Evolutionary conservation across 2,888 invertebrate genomes (phyloP).

Genomic region (Troilus luridus): DNA sequence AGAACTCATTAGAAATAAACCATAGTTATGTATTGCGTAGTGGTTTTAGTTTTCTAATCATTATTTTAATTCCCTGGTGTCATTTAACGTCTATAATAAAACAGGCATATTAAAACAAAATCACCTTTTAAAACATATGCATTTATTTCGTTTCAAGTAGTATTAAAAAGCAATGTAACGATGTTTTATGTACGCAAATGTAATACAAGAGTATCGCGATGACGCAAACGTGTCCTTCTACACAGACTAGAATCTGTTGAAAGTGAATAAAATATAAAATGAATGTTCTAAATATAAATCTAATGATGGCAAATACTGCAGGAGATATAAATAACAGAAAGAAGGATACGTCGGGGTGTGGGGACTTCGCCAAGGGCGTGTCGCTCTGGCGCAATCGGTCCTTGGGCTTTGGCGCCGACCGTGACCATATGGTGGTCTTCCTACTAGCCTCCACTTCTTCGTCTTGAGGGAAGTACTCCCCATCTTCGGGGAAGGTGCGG

Average conservation of each 20-base stretch:
- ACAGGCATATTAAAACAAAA: background rate
- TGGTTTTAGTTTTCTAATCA: too few species aligned
- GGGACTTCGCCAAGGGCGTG: slow-evolving; percentile 10
- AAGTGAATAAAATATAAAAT: background rate
- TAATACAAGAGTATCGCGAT: background rate
- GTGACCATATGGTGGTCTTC: slow-evolving; percentile 50
- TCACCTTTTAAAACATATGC: background rate
- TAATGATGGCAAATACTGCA: background rate
- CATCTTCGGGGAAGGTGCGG: slow-evolving; percentile 12
- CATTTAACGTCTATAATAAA: too few species aligned
- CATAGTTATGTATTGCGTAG: too few species aligned
- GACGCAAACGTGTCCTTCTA: background rate
- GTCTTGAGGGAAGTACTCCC: background rate
- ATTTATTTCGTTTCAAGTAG: background rate
- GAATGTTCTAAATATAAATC: background rate
- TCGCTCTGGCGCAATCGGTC: slow-evolving; percentile 42
- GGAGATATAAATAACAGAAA: background rate
- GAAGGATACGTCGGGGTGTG: background rate
- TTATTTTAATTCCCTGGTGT: too few species aligned
- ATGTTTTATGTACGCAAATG: background rate
- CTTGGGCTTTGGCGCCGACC: slow-evolving; percentile 54
- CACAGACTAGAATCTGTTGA: background rate
- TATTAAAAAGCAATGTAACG: background rate
- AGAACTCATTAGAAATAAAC: too few species aligned
- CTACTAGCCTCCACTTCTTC: slow-evolving; percentile 10